Conservation (phyloP, 2,797 vertebrate species). For the Falco rusticolus region DNA sequence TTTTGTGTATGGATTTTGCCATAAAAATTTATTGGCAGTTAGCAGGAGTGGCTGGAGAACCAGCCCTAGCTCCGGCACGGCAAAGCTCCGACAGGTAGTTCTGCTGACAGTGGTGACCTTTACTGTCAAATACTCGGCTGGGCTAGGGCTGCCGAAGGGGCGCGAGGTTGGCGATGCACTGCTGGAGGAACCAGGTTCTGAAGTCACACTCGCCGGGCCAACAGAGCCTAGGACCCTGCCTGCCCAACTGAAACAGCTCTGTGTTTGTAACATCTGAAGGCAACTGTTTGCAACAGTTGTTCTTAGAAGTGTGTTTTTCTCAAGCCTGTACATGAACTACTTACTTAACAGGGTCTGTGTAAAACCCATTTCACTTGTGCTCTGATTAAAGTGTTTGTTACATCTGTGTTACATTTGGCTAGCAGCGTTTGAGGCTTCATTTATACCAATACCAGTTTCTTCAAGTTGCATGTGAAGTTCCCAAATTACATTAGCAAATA, state of each 20-base stretch:
- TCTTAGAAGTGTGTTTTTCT: not conserved
- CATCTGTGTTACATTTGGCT: rapidly evolving
- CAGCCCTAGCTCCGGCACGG: not conserved
- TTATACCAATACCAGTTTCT: not conserved
- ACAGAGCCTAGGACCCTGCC: not conserved
- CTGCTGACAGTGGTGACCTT: not conserved
- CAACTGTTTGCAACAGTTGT: not conserved
- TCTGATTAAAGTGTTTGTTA: not conserved
- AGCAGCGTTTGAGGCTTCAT: not conserved
- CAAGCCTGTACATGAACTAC: not conserved
- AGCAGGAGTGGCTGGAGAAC: not conserved
- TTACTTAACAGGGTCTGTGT: not conserved
- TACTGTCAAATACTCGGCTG: too few species aligned
- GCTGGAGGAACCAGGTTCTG: not conserved
- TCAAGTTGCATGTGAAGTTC: not conserved
- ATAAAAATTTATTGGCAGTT: not conserved
- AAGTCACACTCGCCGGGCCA: rapidly evolving
- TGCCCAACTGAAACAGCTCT: not conserved
- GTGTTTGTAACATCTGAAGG: not conserved
- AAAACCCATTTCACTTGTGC: not conserved
- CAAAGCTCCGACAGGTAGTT: not conserved
- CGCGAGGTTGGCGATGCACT: rapidly evolving
- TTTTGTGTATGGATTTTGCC: not conserved
- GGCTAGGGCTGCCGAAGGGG: not conserved
- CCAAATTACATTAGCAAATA: not conserved